A percentile compares a stretch with the other conserved stretches of the same genome.
phyloP scores from a whole-genome alignment of 2,113 vertebrate genomes.

The Columba livia region DNA sequence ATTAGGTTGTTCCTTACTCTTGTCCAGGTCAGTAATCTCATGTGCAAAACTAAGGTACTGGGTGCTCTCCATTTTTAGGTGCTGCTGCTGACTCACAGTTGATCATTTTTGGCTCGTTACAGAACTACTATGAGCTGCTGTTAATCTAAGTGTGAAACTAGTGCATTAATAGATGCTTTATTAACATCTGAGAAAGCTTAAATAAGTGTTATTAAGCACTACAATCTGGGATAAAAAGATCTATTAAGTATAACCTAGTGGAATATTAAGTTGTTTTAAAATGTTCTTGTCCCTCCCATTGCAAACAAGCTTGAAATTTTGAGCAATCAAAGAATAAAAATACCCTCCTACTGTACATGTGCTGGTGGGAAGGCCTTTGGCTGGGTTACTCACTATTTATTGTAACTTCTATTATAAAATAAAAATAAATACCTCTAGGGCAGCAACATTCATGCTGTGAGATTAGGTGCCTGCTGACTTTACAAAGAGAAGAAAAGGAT shows the following conservation, averaged over 20 bases:
- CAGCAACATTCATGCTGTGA: constrained; percentile 1
- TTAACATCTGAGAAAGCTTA: neutral
- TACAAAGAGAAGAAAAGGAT: constrained; percentile 15
- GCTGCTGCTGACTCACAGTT: neutral
- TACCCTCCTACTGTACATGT: neutral
- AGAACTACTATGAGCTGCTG: neutral
- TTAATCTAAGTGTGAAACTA: neutral
- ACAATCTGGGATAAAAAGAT: neutral
- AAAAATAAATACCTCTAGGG: constrained; percentile 34
- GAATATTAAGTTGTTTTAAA: neutral
- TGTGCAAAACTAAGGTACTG: neutral
- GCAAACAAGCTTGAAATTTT: constrained; percentile 21
- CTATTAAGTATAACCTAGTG: neutral
- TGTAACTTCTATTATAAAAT: constrained; percentile 45
- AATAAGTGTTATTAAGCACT: neutral
- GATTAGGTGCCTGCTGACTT: constrained; percentile 41
- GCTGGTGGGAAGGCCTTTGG: neutral
- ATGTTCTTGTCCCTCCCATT: neutral
- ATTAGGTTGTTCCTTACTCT: neutral
- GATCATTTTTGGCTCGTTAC: neutral
- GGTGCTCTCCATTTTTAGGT: neutral
- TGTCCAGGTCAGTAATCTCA: neutral
- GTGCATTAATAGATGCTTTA: neutral
- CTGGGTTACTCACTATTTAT: constrained; percentile 9
- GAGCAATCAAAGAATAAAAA: constrained; percentile 12